These are phyloP conservation scores for Leptobrachium ailaonicum DNA, from an alignment of 2,113 vertebrate genomes.

Conservation along the genomic window DNA sequence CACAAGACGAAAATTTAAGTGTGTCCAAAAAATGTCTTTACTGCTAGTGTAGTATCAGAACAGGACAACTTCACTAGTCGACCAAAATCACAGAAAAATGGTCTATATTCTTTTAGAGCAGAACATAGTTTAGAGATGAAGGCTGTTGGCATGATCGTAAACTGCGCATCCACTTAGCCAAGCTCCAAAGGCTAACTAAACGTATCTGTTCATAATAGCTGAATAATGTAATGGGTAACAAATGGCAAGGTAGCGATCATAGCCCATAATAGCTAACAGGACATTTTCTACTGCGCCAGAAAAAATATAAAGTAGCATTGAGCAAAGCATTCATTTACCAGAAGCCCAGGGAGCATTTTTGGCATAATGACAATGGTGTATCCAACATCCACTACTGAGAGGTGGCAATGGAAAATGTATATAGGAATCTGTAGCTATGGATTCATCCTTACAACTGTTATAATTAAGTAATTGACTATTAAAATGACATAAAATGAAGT, in stretches of 20 bases:
- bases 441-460: background rate
- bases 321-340: background rate
- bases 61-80: slow-evolving; percentile 16
- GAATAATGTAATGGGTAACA: slow-evolving; percentile 52
- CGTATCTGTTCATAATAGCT: slow-evolving; percentile 49
- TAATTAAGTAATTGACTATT: slow-evolving; percentile 4
- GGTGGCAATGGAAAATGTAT: slow-evolving; percentile 6
- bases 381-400: slow-evolving; percentile 4
- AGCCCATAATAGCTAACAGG: slow-evolving; percentile 45
- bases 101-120: slow-evolving; percentile 20
- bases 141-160: slow-evolving; percentile 39
- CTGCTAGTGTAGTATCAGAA: background rate
- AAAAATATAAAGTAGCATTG: slow-evolving; percentile 24
- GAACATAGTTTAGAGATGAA: slow-evolving; percentile 34
- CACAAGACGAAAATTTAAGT: slow-evolving; percentile 51
- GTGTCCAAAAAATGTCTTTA: background rate
- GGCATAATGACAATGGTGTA: slow-evolving; percentile 9
- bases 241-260: slow-evolving; percentile 47
- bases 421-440: background rate
- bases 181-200: slow-evolving; percentile 45
- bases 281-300: slow-evolving; percentile 16
- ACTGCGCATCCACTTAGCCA: slow-evolving; percentile 50
- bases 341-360: background rate
- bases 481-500: background rate
- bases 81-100: slow-evolving; percentile 42